A percentile compares a stretch with the other conserved stretches of the same genome.
These are phyloP conservation scores for Cosmopolites sordidus DNA, from an alignment of 2,888 invertebrate genomes.

Conservation along the genomic window DNA sequence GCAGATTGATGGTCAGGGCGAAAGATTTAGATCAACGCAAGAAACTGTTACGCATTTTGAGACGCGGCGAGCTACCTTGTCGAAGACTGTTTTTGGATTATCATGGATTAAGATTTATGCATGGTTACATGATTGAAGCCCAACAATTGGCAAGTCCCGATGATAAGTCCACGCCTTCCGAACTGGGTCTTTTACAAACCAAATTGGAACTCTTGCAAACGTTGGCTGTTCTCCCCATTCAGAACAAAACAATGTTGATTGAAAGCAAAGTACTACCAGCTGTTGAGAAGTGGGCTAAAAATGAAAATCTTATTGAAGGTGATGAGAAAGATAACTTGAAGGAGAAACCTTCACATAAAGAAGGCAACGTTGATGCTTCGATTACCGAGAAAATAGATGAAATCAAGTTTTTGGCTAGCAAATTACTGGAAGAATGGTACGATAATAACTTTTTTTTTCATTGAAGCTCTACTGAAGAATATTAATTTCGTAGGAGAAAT, in stretches of 20 bases:
- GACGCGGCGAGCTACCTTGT: conserved; percentile 77
- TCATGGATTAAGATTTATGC: conserved; percentile 84
- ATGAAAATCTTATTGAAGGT: conserved; percentile 19
- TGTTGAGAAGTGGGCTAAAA: conserved; percentile 76
- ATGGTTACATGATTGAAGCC: conserved; percentile 88
- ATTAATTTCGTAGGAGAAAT: conserved; percentile 45
- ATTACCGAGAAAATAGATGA: conserved; percentile 45
- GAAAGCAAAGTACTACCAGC: conserved; percentile 85
- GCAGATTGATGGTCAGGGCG: conserved; percentile 88
- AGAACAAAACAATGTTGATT: conserved; percentile 87
- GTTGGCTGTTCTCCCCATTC: conserved; percentile 80
- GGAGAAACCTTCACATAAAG: conserved; percentile 4
- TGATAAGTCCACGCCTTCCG: background rate
- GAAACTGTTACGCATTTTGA: conserved; percentile 71
- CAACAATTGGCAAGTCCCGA: conserved; percentile 45
- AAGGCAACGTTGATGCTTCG: conserved; percentile 27
- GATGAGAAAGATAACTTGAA: conserved; percentile 15
- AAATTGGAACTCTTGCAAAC: conserved; percentile 75
- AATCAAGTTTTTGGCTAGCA: conserved; percentile 57
- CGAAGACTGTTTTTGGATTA: conserved; percentile 87
- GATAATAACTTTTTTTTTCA: background rate
- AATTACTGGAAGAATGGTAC: conserved; percentile 68
- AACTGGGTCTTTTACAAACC: conserved; percentile 28
- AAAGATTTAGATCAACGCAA: conserved; percentile 74
- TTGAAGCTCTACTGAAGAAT: background rate